phyloP scores from a whole-genome alignment of 2,888 invertebrate species.

The Platypus cylindrus region DNA sequence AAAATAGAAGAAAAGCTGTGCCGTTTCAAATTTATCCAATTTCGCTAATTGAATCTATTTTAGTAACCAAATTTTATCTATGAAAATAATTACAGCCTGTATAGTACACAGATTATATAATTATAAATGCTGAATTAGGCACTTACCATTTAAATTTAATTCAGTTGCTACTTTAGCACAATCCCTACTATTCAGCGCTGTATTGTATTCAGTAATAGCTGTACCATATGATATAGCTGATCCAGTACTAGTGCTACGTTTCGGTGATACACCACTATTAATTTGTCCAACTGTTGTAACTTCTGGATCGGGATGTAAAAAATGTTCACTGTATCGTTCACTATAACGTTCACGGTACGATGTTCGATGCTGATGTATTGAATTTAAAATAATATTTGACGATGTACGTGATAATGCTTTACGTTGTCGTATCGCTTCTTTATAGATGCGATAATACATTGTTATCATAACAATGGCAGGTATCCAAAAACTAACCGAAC shows the following conservation, averaged over 20 bases:
- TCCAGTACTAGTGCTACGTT: slow-evolving; percentile 47
- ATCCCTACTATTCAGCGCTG: slow-evolving; percentile 35
- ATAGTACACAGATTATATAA: too few species aligned
- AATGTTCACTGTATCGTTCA: slow-evolving; percentile 33
- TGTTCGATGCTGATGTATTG: slow-evolving; percentile 69
- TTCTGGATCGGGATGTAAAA: slow-evolving; percentile 48
- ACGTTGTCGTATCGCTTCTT: slow-evolving; percentile 71
- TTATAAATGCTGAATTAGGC: too few species aligned
- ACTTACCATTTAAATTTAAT: slow-evolving; percentile 58
- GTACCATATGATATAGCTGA: slow-evolving; percentile 39
- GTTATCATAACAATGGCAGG: slow-evolving; percentile 85
- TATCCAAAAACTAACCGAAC: slow-evolving; percentile 87
- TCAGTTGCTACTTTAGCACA: slow-evolving; percentile 53
- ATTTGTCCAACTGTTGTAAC: slow-evolving; percentile 39
- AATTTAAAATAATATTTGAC: slow-evolving; percentile 72
- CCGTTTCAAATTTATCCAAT: too few species aligned
- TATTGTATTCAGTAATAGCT: slow-evolving; percentile 32
- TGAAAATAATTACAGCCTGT: too few species aligned
- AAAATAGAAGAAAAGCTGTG: too few species aligned
- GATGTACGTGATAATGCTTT: slow-evolving; percentile 76
- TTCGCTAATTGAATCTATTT: too few species aligned
- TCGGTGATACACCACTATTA: slow-evolving; percentile 37
- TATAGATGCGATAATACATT: slow-evolving; percentile 77
- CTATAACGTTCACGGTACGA: slow-evolving; percentile 41
- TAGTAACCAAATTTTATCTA: too few species aligned